Evolutionary conservation across 2,888 invertebrate species (phyloP).

Genomic region (Dynastes maya): DNA sequence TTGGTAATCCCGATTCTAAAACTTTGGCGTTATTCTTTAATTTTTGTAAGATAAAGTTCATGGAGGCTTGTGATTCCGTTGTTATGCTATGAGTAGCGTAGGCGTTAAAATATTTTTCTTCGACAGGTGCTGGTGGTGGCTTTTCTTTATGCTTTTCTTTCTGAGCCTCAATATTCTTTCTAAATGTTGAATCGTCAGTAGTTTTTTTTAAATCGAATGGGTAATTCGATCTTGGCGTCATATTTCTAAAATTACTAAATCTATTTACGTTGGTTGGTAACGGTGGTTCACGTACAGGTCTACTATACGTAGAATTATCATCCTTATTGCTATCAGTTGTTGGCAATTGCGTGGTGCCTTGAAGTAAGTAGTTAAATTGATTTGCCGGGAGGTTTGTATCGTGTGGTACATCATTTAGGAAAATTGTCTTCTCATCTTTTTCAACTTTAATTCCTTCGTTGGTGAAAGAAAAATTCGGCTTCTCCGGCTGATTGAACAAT

Average conservation of each 20-base stretch:
- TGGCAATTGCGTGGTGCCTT: slow-evolving; percentile 9
- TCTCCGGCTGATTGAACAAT: slow-evolving; percentile 4
- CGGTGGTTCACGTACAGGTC: not conserved
- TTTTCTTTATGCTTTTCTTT: slow-evolving; percentile 49
- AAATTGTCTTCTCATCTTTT: slow-evolving; percentile 45
- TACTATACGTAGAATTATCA: not conserved
- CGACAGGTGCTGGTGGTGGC: slow-evolving; percentile 5
- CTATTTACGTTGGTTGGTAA: slow-evolving; percentile 21
- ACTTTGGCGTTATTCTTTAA: slow-evolving; percentile 40
- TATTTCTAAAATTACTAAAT: slow-evolving; percentile 36
- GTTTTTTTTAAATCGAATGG: slow-evolving; percentile 51
- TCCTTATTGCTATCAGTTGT: not conserved
- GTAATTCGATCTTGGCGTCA: slow-evolving; percentile 28
- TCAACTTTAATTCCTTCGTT: slow-evolving; percentile 46
- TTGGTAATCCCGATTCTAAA: slow-evolving; percentile 28
- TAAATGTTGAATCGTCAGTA: slow-evolving; percentile 53
- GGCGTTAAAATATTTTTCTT: slow-evolving; percentile 43
- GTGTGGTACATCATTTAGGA: slow-evolving; percentile 36
- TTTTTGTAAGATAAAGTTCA: slow-evolving; percentile 43
- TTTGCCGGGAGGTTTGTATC: not conserved
- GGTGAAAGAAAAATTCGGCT: not conserved
- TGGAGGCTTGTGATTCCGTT: slow-evolving; percentile 44
- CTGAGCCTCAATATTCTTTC: slow-evolving; percentile 53
- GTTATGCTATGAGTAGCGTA: slow-evolving; percentile 36
- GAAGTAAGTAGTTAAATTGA: slow-evolving; percentile 13